A percentile compares a stretch with the other conserved stretches of the same genome.
These are phyloP conservation scores for Potorous gilbertii DNA, from an alignment of 2,797 vertebrate species.

Conservation along the genomic window DNA sequence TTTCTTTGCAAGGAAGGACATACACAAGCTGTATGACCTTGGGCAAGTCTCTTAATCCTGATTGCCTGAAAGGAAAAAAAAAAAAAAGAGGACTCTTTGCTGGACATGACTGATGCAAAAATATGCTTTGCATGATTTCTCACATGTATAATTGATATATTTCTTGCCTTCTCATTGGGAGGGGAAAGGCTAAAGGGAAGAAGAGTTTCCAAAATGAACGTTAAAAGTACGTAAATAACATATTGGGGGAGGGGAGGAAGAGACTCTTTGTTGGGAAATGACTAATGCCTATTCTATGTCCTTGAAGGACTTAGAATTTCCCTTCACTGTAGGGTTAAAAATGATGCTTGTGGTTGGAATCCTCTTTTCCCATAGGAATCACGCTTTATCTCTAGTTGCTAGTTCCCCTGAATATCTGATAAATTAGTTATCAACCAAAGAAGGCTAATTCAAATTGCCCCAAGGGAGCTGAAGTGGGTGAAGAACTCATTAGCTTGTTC, in stretches of 20 bases:
- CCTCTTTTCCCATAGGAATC: constrained; percentile 40
- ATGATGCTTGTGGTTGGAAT: constrained; percentile 50
- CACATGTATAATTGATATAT: not conserved
- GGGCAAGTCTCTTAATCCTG: not conserved
- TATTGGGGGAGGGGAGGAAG: not conserved
- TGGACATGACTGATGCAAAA: not conserved
- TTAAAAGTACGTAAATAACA: not conserved
- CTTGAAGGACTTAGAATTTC: not conserved
- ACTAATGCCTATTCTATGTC: not conserved
- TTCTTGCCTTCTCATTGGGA: not conserved
- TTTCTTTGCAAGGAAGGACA: too few relatives aligned
- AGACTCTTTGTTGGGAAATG: not conserved
- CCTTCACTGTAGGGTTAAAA: not conserved
- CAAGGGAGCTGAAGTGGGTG: constrained; percentile 63
- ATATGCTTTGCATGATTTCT: not conserved
- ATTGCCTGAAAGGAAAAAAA: not conserved
- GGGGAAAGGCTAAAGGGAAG: not conserved
- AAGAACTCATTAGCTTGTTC: constrained; percentile 70
- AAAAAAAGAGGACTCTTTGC: not conserved
- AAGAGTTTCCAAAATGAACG: not conserved
- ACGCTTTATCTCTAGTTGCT: not conserved
- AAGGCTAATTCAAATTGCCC: constrained; percentile 65
- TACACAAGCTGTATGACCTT: not conserved
- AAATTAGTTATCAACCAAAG: constrained; percentile 70
- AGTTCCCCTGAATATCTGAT: constrained; percentile 59